Evolutionary conservation across 2,113 vertebrate genomes (phyloP).

Genomic region (Oxyura jamaicensis): DNA sequence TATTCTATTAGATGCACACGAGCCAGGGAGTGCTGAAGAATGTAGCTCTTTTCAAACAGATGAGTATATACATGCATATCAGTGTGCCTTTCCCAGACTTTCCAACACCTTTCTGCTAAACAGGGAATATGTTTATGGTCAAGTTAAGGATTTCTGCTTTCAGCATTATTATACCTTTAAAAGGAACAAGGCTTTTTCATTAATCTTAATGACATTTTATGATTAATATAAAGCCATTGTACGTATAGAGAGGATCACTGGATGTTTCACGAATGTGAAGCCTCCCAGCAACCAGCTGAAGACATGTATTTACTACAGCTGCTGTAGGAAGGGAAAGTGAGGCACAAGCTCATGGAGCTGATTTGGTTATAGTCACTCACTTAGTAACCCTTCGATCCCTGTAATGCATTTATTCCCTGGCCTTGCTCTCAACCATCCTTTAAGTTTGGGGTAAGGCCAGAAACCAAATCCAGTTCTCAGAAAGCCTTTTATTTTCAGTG

Average conservation of each 20-base stretch:
- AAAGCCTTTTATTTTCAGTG: neutral
- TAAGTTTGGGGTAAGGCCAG: neutral
- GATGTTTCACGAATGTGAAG: neutral
- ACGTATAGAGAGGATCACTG: neutral
- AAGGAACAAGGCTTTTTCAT: neutral
- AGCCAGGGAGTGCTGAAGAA: slow-evolving; percentile 11
- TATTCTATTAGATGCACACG: neutral
- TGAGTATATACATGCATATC: neutral
- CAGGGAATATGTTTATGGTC: neutral
- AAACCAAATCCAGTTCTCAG: neutral
- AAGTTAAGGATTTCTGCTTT: slow-evolving; percentile 12
- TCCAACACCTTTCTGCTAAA: neutral
- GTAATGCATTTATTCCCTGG: neutral
- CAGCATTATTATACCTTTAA: neutral
- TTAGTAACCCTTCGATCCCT: neutral
- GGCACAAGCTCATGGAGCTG: rapidly evolving
- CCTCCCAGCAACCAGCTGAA: neutral
- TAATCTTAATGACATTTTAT: neutral
- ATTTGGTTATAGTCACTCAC: neutral
- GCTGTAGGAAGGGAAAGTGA: neutral
- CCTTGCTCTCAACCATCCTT: neutral
- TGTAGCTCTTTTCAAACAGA: neutral
- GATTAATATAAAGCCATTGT: neutral
- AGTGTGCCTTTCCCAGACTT: neutral
- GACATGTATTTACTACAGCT: neutral